phyloP scores from a whole-genome alignment of 2,113 vertebrate genomes.

The Psittacara wagleri region DNA sequence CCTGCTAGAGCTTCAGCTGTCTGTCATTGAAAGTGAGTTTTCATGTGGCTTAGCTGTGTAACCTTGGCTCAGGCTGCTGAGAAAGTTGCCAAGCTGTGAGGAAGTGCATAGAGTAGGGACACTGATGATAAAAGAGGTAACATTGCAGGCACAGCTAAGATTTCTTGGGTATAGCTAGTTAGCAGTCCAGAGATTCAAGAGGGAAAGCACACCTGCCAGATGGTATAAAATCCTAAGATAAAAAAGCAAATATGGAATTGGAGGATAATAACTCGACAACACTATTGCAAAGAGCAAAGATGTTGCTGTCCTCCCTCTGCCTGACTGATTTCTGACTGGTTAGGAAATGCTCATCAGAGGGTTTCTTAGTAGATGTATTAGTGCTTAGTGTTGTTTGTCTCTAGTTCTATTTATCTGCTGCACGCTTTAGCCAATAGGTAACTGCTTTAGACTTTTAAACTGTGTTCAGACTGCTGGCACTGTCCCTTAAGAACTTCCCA shows the following conservation, averaged over 20 bases:
- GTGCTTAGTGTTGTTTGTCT: background rate
- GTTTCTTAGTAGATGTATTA: background rate
- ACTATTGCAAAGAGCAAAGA: background rate
- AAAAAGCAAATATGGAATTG: background rate
- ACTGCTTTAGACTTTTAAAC: background rate
- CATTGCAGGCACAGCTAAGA: background rate
- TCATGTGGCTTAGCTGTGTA: background rate
- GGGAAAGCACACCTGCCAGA: background rate
- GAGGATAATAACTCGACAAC: background rate
- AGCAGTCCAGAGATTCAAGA: background rate
- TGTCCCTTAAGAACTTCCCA: background rate
- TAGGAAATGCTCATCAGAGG: background rate
- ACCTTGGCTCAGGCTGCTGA: background rate
- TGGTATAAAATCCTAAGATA: background rate
- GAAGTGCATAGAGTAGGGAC: background rate
- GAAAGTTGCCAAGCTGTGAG: background rate
- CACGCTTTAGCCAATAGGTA: background rate
- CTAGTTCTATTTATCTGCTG: background rate
- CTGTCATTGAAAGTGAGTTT: background rate
- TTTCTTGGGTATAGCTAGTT: background rate
- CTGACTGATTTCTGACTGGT: background rate
- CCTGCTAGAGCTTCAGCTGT: background rate
- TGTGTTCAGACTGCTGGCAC: background rate
- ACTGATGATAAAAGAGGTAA: rapidly evolving
- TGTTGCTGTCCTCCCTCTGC: background rate